These are phyloP conservation scores for Seriola quinqueradiata DNA, from an alignment of 2,113 vertebrate species.

Conservation along the genomic window DNA sequence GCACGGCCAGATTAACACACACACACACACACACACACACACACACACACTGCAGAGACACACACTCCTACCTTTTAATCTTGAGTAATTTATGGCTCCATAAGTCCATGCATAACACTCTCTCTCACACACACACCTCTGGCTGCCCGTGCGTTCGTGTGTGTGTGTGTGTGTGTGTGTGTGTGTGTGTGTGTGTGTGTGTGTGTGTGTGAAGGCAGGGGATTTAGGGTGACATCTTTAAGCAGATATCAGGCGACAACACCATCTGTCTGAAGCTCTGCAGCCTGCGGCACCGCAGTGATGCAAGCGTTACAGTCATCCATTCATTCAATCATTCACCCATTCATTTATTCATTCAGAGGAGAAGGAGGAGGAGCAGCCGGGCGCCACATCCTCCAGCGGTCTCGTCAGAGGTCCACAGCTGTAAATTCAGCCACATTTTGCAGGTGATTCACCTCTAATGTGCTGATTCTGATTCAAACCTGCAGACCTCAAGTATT, in stretches of 20 bases:
- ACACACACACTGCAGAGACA: neutral
- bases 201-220: neutral
- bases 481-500: no score
- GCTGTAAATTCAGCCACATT: no score
- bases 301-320: neutral
- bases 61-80: conserved; percentile 32
- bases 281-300: neutral
- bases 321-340: conserved; percentile 3
- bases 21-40: neutral
- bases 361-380: neutral
- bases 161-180: no score
- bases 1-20: conserved; percentile 8
- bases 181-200: neutral
- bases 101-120: conserved; percentile 3
- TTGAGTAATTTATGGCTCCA: conserved; percentile 24
- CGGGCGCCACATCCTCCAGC: no score
- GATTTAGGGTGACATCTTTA: conserved; percentile 48
- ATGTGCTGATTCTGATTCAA: no score
- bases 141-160: no score
- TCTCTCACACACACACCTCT: neutral
- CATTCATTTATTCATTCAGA: neutral
- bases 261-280: conserved; percentile 53
- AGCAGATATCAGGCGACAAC: conserved; percentile 32
- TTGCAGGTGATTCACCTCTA: no score
- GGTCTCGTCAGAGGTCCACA: no score